Percentiles rank a stretch among this genome's conserved stretches.
Conservation (phyloP, 2,797 vertebrate species). For the Neomorphus geoffroyi region DNA sequence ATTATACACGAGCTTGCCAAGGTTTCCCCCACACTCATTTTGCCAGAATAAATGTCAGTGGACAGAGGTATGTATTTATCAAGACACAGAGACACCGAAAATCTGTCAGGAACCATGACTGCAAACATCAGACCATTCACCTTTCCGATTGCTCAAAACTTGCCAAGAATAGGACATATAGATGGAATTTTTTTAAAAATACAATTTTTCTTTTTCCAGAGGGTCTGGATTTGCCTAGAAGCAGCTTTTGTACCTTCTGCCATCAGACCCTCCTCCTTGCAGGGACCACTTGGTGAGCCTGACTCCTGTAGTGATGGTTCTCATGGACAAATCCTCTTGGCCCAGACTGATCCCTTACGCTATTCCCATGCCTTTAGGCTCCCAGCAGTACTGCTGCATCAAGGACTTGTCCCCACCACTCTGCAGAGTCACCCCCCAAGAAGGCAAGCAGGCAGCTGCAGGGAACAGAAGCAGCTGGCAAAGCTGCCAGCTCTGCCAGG, state of each 20-base stretch:
- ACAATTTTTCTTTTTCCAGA: neutral
- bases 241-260: neutral
- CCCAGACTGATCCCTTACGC: neutral
- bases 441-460: neutral
- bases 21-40: neutral
- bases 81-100: neutral
- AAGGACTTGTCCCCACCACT: accelerated
- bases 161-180: neutral
- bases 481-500: slow-evolving; percentile 7
- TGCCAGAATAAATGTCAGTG: neutral
- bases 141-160: neutral
- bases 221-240: neutral
- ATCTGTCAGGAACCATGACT: neutral
- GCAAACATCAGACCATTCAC: neutral
- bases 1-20: neutral
- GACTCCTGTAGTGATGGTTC: neutral
- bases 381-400: neutral
- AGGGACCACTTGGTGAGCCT: neutral
- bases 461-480: neutral
- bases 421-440: neutral
- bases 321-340: neutral
- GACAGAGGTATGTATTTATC: neutral
- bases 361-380: neutral
- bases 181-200: neutral
- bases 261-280: neutral